Conservation (phyloP, 2,113 vertebrate genomes). For the Aspidoscelis tigris region DNA sequence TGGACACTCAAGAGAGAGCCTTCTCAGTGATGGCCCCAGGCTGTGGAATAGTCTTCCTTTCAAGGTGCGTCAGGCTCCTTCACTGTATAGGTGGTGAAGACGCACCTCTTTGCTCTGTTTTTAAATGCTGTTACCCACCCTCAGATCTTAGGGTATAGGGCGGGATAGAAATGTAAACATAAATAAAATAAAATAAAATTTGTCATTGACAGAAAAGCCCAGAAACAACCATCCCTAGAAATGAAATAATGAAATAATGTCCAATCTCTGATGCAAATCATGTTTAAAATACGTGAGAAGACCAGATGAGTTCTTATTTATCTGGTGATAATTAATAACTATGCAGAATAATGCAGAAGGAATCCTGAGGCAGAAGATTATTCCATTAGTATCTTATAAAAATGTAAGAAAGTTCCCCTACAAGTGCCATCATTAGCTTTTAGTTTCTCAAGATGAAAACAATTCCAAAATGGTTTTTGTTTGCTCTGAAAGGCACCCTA, state of each 20-base stretch:
- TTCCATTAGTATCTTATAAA: background rate
- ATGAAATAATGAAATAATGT: background rate
- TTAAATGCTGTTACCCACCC: no score
- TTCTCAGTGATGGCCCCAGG: no score
- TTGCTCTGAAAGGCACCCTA: background rate
- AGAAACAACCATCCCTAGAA: background rate
- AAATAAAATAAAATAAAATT: background rate
- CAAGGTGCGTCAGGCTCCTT: no score
- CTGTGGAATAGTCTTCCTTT: no score
- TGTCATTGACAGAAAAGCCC: background rate
- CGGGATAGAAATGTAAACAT: background rate
- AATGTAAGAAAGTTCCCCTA: background rate
- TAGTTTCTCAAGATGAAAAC: background rate
- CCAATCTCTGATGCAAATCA: background rate
- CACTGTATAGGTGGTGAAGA: no score
- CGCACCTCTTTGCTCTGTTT: no score
- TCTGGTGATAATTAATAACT: background rate
- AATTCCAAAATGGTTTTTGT: background rate
- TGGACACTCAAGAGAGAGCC: no score
- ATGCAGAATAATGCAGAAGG: background rate
- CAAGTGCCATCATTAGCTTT: background rate
- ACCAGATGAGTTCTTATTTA: background rate
- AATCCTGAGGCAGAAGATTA: background rate
- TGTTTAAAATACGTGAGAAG: background rate
- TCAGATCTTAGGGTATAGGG: no score